Conservation (phyloP, 2,797 vertebrate genomes). For the Tenualosa ilisha region DNA sequence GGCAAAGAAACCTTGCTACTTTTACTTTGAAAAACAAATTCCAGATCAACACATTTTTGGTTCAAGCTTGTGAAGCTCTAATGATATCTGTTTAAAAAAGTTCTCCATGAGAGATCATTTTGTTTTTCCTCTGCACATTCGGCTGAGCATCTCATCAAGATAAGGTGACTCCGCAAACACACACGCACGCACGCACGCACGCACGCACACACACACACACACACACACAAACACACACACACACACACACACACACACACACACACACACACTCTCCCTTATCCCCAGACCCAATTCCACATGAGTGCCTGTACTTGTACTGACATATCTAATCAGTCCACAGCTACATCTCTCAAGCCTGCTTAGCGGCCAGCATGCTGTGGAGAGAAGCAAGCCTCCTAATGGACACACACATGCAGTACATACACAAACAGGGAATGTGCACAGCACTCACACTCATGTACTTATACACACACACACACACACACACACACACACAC, state of each 20-base stretch:
- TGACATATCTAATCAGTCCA: constrained; percentile 45
- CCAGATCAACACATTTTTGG: neutral
- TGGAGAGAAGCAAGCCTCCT: neutral
- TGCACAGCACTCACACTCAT: neutral
- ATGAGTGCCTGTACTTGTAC: constrained; percentile 40
- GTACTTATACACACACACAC: neutral
- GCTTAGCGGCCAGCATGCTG: constrained; percentile 27
- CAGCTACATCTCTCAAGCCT: constrained; percentile 35
- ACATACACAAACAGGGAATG: constrained; percentile 12
- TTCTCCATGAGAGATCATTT: neutral
- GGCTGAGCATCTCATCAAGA: neutral
- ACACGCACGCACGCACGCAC: neutral
- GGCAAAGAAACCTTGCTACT: neutral
- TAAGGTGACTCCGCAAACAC: neutral
- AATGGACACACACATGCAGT: neutral
- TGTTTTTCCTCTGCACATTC: neutral
- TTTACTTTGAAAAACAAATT: neutral
- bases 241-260: constrained; percentile 6
- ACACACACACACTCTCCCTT: constrained; percentile 22
- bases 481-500: neutral
- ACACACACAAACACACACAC: neutral
- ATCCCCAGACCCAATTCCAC: constrained; percentile 47
- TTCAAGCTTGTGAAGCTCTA: neutral
- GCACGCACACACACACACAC: neutral
- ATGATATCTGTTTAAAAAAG: constrained; percentile 8